phyloP scores from a whole-genome alignment of 2,113 vertebrate genomes.

The Entelurus aequoreus region DNA sequence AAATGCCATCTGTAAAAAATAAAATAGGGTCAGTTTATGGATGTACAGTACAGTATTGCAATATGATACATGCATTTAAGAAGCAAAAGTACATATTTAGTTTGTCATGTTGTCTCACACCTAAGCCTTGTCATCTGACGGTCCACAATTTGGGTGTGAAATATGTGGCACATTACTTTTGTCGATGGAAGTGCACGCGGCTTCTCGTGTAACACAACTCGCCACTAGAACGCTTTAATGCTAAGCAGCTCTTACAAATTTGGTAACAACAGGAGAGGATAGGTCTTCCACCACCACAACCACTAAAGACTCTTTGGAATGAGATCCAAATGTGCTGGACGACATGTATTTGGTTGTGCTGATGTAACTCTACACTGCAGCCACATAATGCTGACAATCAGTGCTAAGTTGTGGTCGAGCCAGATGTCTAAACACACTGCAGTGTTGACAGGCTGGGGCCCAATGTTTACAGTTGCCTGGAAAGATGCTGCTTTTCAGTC shows the following conservation, averaged over 20 bases:
- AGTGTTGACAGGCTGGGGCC: constrained; percentile 53
- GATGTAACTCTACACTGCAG: constrained; percentile 57
- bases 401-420: constrained; percentile 54
- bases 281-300: constrained; percentile 57
- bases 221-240: constrained; percentile 28
- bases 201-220: constrained; percentile 21
- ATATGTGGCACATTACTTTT: constrained; percentile 9
- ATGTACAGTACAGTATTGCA: neutral
- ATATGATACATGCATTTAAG: neutral
- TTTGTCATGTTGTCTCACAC: neutral
- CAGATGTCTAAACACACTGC: constrained; percentile 66
- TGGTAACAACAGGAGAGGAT: constrained; percentile 55
- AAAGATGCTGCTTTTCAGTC: constrained; percentile 27
- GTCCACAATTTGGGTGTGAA: constrained; percentile 11
- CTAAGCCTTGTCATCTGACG: neutral
- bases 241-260: constrained; percentile 57
- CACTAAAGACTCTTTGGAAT: constrained; percentile 60
- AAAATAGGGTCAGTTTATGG: neutral
- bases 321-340: constrained; percentile 63
- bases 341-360: constrained; percentile 55
- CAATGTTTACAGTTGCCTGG: constrained; percentile 51
- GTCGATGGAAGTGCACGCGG: constrained; percentile 15
- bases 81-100: neutral
- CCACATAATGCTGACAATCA: constrained; percentile 66
- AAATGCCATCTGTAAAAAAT: too few species aligned